Conservation (phyloP, 2,113 vertebrate species). For the Panthera uncia region DNA sequence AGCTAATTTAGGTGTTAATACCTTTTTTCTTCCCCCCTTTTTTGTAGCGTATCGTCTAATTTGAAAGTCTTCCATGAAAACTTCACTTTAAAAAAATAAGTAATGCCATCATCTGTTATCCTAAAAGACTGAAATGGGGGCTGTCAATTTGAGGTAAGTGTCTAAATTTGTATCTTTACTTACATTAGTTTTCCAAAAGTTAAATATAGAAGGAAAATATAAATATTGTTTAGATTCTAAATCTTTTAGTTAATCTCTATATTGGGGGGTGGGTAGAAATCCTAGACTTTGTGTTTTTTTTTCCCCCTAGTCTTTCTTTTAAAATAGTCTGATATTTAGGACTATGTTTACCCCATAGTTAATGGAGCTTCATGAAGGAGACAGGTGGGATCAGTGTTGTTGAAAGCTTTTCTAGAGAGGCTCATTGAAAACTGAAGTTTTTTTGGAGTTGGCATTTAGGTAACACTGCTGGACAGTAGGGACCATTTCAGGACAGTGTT, state of each 20-base stretch:
- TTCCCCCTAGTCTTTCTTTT: background rate
- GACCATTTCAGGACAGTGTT: background rate
- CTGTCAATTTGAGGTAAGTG: constrained; percentile 65
- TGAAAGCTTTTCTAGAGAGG: constrained; percentile 21
- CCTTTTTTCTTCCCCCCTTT: constrained; percentile 41
- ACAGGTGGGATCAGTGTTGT: background rate
- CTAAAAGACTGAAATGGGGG: constrained; percentile 68
- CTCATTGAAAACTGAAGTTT: background rate
- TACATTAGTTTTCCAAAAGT: constrained; percentile 1
- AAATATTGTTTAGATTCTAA: constrained; percentile 2
- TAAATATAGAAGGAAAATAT: constrained; percentile 26
- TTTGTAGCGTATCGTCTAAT: constrained; percentile 60
- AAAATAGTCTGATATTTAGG: background rate
- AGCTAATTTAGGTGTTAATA: constrained; percentile 48
- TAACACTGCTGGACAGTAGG: background rate
- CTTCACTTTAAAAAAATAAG: constrained; percentile 40
- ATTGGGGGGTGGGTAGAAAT: background rate
- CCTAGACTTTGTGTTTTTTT: background rate
- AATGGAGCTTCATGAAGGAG: background rate
- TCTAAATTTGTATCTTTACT: background rate
- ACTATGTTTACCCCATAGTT: background rate
- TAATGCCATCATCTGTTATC: constrained; percentile 31
- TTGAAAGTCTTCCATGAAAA: constrained; percentile 67
- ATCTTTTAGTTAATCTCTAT: background rate
- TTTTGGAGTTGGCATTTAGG: background rate